phyloP scores from a whole-genome alignment of 1,140 invertebrate genomes.

The Trichonephila inaurata region DNA sequence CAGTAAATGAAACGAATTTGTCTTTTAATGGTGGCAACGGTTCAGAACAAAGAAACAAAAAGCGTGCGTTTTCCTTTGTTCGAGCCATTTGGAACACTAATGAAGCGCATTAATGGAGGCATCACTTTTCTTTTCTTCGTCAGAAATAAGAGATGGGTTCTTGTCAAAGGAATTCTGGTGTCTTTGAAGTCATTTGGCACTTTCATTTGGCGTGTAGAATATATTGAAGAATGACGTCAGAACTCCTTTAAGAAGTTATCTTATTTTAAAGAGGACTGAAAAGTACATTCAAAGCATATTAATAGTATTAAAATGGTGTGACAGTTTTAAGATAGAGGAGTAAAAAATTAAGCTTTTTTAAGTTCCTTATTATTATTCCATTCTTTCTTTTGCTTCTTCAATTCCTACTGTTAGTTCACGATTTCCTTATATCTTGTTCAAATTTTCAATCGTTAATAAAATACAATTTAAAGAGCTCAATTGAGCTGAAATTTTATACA shows the following conservation, averaged over 20 bases:
- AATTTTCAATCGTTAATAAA: no score
- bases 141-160: neutral
- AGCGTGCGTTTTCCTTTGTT: neutral
- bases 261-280: neutral
- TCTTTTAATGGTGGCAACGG: neutral
- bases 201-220: neutral
- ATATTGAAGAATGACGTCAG: neutral
- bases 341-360: no score
- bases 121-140: neutral
- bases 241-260: neutral
- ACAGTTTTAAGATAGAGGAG: neutral
- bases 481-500: no score
- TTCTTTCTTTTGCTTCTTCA: no score
- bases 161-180: neutral
- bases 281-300: neutral
- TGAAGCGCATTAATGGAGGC: neutral
- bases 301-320: neutral
- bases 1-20: neutral
- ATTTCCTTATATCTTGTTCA: no score
- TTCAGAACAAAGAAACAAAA: neutral
- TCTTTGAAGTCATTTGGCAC: neutral
- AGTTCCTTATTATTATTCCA: no score
- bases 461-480: no score
- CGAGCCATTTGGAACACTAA: constrained; percentile 1
- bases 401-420: no score